Evolutionary conservation across 2,888 invertebrate species (phyloP), one percentile per base, ranked within the genome.

Genomic region (Tipula vernalis): DNA sequence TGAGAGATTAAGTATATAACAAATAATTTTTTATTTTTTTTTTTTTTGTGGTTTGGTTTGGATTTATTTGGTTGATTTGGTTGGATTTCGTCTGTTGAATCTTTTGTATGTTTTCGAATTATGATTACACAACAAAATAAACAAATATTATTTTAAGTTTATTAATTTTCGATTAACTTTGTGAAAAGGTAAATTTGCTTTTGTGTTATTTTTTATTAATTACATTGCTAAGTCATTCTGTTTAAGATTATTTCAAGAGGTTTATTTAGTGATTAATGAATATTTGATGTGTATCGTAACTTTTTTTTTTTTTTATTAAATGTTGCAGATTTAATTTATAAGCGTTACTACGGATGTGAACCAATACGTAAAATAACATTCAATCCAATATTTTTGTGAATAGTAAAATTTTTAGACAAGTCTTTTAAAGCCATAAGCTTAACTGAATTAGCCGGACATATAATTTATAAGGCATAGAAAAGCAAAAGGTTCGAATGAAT

Each of bases 131-230:
- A 5, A 18, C 3, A 18, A 71, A 18, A 71, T 10, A 18, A 71
- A 57, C 10, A 44, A 39, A 51, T n/a, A 28, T 28, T 71, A 71
- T 71, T 71, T 28, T 71, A 71, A 71, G 71, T 71, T 28, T 71
- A 71, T 71, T 71, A 71, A 71, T 71, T 71, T 71, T 71, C 71
- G 71, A 71, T 71, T 71, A 71, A 71, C 71, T 71, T 71, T 71
- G 28, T 71, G 71, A 71, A 71, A 71, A 28, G 0, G 71, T 18
- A 71, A 28, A 71, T 18, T 28, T 39, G 6, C 5, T 39, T 28
- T 71, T 71, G 6, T 57, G 5, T 28, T 18, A 15, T 8, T 13
- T 71, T 71, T 71, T 71, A 71, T 71, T 71, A 71, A 71, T 71
- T 71, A 71, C 71, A 28, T 71, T 71, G 71, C 10, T 71, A 28